Evolutionary conservation across 1,140 invertebrate genomes (phyloP).

Genomic region (Ooceraea biroi): DNA sequence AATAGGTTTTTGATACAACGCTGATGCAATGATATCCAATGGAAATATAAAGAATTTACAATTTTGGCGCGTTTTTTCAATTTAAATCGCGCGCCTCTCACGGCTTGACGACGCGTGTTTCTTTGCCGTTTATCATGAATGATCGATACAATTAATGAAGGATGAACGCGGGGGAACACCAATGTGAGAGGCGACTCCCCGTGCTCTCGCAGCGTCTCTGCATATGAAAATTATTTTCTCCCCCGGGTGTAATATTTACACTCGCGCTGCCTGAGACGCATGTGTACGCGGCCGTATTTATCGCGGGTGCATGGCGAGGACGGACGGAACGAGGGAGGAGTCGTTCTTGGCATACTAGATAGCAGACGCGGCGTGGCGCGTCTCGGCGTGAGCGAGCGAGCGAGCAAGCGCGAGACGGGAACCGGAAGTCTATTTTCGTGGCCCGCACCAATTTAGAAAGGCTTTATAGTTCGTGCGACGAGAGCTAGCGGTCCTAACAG

Average conservation of each 20-base stretch:
- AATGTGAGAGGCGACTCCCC: neutral
- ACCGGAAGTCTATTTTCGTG: slow-evolving; percentile 86
- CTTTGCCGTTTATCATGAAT: neutral
- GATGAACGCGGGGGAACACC: too few relatives aligned
- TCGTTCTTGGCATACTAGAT: slow-evolving; percentile 72
- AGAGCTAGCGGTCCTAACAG: slow-evolving; percentile 65
- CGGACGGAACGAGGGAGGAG: slow-evolving; percentile 57
- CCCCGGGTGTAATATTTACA: slow-evolving; percentile 24
- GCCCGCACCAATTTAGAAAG: slow-evolving; percentile 84
- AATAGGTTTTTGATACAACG: too few relatives aligned
- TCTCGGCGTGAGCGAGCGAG: slow-evolving; percentile 18
- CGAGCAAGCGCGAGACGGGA: slow-evolving; percentile 78
- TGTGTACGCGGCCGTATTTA: slow-evolving; percentile 44
- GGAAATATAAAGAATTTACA: too few relatives aligned
- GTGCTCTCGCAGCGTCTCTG: neutral
- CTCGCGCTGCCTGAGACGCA: slow-evolving; percentile 9
- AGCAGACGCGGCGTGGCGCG: slow-evolving; percentile 66
- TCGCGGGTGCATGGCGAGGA: slow-evolving; percentile 30
- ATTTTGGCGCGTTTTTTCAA: too few relatives aligned
- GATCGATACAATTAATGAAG: too few relatives aligned
- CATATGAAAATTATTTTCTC: slow-evolving; percentile 28
- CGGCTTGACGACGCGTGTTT: neutral
- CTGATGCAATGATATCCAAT: too few relatives aligned
- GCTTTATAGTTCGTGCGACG: slow-evolving; percentile 84
- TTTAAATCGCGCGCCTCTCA: too few relatives aligned